Percentiles rank a stretch among this genome's conserved stretches.
phyloP scores from a whole-genome alignment of 2,113 vertebrate genomes.

The Calcarius ornatus region DNA sequence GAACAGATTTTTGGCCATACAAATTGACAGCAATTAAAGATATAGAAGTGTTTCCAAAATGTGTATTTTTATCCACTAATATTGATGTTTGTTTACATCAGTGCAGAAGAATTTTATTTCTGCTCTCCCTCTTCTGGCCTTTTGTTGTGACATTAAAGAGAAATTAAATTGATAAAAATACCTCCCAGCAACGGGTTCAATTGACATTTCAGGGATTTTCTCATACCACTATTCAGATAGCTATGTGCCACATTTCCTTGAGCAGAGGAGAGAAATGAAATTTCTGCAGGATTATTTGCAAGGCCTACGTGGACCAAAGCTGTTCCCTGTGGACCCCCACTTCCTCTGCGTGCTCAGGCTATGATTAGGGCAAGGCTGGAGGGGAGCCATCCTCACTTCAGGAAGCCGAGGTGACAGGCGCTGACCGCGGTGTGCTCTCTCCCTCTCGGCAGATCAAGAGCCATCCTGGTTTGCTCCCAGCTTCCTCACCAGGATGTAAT shows the following conservation, averaged over 20 bases:
- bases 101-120: not conserved
- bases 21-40: not conserved
- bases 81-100: not conserved
- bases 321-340: not conserved
- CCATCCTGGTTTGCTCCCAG: not conserved
- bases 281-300: not conserved
- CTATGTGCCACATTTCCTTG: not conserved
- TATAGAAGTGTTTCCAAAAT: not conserved
- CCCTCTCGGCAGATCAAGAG: not conserved
- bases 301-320: not conserved
- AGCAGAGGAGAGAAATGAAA: not conserved
- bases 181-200: not conserved
- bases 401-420: not conserved
- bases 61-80: not conserved
- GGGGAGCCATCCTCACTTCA: not conserved
- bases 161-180: not conserved
- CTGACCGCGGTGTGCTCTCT: not conserved
- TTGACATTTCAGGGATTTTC: not conserved
- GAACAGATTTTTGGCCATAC: not conserved
- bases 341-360: not conserved
- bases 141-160: not conserved
- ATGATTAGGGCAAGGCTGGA: not conserved
- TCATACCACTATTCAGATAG: not conserved
- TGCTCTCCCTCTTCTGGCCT: not conserved
- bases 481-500: constrained; percentile 33